Base-by-base conservation (phyloP, 1,140 invertebrate genomes). In the Phthorimaea operculella region DNA sequence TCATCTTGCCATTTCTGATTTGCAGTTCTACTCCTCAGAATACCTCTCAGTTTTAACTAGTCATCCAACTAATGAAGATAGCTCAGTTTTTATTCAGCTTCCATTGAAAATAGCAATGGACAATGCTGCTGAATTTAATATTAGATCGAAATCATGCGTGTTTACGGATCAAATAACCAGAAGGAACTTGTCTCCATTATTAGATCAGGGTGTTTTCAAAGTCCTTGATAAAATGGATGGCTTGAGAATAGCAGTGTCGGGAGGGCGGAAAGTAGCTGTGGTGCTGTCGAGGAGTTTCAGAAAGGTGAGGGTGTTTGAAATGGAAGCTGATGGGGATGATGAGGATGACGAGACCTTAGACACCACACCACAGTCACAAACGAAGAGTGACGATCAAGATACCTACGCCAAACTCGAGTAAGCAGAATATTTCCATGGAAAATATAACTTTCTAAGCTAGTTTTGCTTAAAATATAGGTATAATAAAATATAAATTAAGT, bases 291-390 rank as follows among this genome's bases (percentile, higher is more conserved):
- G 93, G 68, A 94, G 90, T 63, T 86, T 87, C 57, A 88, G 93
- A 53, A 94, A 95, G 76, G 92, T 98, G 44, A 87, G 93, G 58
- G 87, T 97, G 34, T 94, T 95, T 70, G 95, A 98, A 77, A 97
- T 96, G 90, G 96, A 98, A 86, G 92, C 91, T 0, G 94, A 96
- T 70, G 93, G 94, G 6, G 96, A 97, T 62, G 95, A 96, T 62
- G 92, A 95, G 33, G 93, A 95, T 51, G 91, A 93, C 44, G 92
- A 89, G 60, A 88, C 87, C 16, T 59, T 85, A 9, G 84, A 87
- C 42, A 74, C 75, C 12, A 87, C 83, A 10, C 74, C 82, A 39
- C 76, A 79, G 28, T 84, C 80, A 50, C 72, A 78, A 54, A 49
- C 36, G 10, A 39, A 39, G 36, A 39, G 36, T n/a, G 36, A 39